Percentiles rank a stretch among this genome's conserved stretches.
Evolutionary conservation across 2,888 invertebrate genomes (phyloP).

Genomic region (Phytoseiulus persimilis): DNA sequence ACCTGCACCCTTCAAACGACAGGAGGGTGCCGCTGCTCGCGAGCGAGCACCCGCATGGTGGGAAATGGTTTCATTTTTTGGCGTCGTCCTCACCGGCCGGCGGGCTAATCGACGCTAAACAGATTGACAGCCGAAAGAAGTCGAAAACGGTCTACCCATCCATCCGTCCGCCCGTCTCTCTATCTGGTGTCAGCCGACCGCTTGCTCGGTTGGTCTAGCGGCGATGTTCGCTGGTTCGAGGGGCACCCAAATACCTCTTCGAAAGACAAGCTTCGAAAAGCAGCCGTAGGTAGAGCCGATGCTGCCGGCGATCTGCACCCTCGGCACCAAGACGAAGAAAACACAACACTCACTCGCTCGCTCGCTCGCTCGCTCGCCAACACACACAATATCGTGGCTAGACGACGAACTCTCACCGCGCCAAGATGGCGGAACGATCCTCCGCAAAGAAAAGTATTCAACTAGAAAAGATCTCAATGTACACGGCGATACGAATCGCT

Average conservation of each 20-base stretch:
- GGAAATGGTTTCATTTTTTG: background rate
- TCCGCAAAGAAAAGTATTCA: background rate
- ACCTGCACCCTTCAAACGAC: background rate
- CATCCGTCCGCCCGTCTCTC: background rate
- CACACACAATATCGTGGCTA: background rate
- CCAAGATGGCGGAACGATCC: slow-evolving; percentile 5
- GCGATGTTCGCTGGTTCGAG: slow-evolving; percentile 5
- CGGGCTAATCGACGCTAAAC: background rate
- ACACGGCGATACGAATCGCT: background rate
- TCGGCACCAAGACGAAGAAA: background rate
- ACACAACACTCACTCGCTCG: background rate
- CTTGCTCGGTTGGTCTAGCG: background rate
- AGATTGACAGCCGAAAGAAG: background rate
- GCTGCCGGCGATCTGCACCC: background rate
- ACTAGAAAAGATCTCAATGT: background rate
- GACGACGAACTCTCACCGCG: background rate
- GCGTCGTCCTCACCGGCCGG: background rate
- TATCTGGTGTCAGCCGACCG: background rate
- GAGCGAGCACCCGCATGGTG: background rate
- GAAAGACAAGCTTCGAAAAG: background rate
- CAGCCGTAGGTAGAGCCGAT: background rate
- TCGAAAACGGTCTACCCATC: background rate
- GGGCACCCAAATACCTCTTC: slow-evolving; percentile 5
- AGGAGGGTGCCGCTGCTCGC: background rate
- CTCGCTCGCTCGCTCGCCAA: background rate